phyloP scores from a whole-genome alignment of 2,888 invertebrate genomes.

The Pseudococcus viburni region DNA sequence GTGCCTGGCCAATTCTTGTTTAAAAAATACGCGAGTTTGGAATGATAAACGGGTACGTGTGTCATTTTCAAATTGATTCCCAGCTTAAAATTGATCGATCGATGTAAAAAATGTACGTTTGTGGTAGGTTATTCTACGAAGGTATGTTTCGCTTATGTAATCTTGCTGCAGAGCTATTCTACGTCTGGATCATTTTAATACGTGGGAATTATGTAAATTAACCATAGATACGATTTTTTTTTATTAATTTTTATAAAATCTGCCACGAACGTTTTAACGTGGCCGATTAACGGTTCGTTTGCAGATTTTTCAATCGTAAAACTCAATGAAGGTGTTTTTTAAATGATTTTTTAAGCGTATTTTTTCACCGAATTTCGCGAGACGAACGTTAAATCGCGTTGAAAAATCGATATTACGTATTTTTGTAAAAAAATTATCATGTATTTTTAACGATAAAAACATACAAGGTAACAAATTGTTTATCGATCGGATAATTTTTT shows the following conservation, averaged over 20 bases:
- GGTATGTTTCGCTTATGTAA: not conserved
- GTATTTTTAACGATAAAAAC: not conserved
- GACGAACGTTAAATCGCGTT: not conserved
- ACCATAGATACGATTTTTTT: not conserved
- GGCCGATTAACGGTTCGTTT: not conserved
- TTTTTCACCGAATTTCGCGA: not conserved
- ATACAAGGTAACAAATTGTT: constrained; percentile 21
- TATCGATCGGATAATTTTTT: constrained; percentile 2
- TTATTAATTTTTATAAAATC: not conserved
- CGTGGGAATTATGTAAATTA: constrained; percentile 34
- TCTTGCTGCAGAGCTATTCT: not conserved
- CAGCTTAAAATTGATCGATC: not conserved
- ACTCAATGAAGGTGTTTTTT: not conserved
- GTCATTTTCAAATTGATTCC: not conserved
- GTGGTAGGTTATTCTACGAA: not conserved
- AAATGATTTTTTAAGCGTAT: not conserved
- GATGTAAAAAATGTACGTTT: not conserved
- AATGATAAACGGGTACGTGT: not conserved
- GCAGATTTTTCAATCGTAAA: not conserved
- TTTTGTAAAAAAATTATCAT: not conserved
- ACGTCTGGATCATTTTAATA: not conserved
- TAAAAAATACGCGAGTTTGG: not conserved
- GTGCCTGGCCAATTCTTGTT: not conserved
- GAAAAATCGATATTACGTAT: not conserved
- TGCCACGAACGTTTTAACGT: not conserved